These are phyloP conservation scores for Strigamia crassipes DNA, from an alignment of 2,888 invertebrate genomes.

Conservation along the genomic window DNA sequence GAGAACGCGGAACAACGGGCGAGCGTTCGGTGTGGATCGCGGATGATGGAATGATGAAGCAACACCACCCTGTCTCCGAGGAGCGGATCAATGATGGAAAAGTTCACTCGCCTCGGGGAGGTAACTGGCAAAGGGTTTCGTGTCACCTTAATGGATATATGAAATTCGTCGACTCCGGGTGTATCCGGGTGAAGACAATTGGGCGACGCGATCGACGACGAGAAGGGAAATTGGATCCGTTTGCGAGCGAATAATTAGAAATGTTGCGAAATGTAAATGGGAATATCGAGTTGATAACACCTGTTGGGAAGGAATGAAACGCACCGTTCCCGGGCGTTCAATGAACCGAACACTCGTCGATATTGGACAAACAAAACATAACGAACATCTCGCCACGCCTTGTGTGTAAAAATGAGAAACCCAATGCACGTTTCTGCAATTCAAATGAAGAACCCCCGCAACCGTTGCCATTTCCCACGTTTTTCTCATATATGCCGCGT, in stretches of 20 bases:
- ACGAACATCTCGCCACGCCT: slow-evolving; percentile 18
- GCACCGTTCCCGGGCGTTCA: background rate
- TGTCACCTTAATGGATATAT: slow-evolving; percentile 2
- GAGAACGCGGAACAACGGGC: background rate
- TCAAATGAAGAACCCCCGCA: slow-evolving; percentile 3
- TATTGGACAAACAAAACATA: slow-evolving; percentile 26
- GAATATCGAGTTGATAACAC: background rate
- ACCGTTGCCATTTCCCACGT: background rate
- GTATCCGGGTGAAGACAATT: background rate
- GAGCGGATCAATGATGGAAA: slow-evolving; percentile 37
- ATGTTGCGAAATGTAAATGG: no score
- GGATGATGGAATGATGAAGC: slow-evolving; percentile 35
- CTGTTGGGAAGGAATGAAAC: slow-evolving; percentile 26
- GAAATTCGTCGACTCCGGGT: background rate
- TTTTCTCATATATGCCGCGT: background rate
- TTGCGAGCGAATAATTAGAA: no score
- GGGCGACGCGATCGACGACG: background rate
- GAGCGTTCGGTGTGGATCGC: background rate
- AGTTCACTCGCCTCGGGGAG: slow-evolving; percentile 34
- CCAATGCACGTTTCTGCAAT: slow-evolving; percentile 3
- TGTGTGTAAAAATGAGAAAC: background rate
- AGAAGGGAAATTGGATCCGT: background rate
- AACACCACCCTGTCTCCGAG: slow-evolving; percentile 45
- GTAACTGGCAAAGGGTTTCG: background rate
- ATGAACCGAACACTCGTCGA: slow-evolving; percentile 33